A percentile compares a stretch with the other conserved stretches of the same genome.
These are phyloP conservation scores for Gymnarchus niloticus DNA, from an alignment of 2,113 vertebrate species.

Conservation along the genomic window DNA sequence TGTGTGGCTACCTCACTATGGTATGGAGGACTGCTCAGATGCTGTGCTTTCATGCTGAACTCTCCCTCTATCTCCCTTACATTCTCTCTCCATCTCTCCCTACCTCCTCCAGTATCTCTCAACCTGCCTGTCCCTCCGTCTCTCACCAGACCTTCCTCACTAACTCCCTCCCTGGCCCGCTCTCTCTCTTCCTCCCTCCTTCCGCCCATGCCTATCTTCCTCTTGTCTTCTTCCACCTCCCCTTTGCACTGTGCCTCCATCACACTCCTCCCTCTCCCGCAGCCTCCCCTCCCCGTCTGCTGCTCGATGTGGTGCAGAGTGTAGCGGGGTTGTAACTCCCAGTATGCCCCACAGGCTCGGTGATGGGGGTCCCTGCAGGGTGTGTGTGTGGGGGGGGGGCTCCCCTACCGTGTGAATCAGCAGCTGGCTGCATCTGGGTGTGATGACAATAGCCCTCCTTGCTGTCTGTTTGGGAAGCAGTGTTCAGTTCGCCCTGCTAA, in stretches of 20 bases:
- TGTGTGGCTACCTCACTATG: not conserved
- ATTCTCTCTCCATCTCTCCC: not conserved
- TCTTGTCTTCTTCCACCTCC: conserved; percentile 16
- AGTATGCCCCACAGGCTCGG: conserved; percentile 63
- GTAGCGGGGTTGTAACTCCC: conserved; percentile 59
- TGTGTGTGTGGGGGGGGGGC: conserved; percentile 46
- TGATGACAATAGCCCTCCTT: conserved; percentile 62
- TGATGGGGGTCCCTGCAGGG: conserved; percentile 52
- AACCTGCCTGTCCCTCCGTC: not conserved
- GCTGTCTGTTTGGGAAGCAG: conserved; percentile 74
- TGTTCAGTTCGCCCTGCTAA: conserved; percentile 85
- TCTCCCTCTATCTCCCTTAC: not conserved
- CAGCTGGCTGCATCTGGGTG: conserved; percentile 75
- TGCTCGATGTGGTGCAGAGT: conserved; percentile 49
- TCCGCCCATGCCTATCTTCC: not conserved
- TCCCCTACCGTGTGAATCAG: conserved; percentile 79
- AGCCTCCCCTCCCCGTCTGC: conserved; percentile 41
- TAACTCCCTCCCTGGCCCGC: not conserved
- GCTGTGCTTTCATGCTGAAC: not conserved
- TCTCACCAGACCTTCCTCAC: not conserved
- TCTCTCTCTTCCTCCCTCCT: not conserved
- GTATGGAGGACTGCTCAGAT: not conserved
- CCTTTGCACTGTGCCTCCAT: conserved; percentile 26
- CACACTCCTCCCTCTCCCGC: conserved; percentile 25
- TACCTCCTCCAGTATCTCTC: not conserved